These are phyloP conservation scores for Sclerurus mexicanus DNA, from an alignment of 2,113 vertebrate genomes.

Conservation along the genomic window DNA sequence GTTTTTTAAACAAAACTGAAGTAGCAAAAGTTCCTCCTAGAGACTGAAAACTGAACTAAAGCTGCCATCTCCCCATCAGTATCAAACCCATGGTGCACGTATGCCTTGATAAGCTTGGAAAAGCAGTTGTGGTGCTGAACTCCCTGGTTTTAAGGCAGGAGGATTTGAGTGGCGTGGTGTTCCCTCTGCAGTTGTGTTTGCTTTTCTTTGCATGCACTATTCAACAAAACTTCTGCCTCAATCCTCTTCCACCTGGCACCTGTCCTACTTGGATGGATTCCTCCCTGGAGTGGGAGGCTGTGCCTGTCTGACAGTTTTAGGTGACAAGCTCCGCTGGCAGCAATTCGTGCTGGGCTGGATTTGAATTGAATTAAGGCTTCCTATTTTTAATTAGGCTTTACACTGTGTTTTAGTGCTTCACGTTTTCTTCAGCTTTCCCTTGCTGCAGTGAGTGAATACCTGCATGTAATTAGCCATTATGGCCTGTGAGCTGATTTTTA, in stretches of 20 bases:
- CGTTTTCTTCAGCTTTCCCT: not conserved
- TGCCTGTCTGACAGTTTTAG: not conserved
- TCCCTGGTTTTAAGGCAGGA: not conserved
- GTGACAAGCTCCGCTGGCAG: not conserved
- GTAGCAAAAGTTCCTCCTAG: not conserved
- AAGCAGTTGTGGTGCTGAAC: not conserved
- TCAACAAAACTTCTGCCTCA: not conserved
- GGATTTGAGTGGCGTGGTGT: not conserved
- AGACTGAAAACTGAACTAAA: not conserved
- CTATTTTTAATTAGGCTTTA: constrained; percentile 2
- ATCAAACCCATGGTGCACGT: not conserved
- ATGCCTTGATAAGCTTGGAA: not conserved
- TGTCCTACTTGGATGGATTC: constrained; percentile 21
- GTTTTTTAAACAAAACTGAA: not conserved
- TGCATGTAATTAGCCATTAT: not conserved
- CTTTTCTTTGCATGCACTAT: not conserved
- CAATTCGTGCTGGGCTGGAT: not conserved
- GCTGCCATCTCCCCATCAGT: not conserved
- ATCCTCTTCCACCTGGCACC: not conserved
- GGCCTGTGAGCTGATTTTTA: not conserved
- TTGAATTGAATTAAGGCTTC: not conserved
- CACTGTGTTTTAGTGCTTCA: not conserved
- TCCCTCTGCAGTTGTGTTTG: not conserved
- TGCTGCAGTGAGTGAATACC: not conserved
- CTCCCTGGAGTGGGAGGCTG: not conserved